Evolutionary conservation across 2,113 vertebrate species (phyloP), one percentile per base, ranked within the genome.

Genomic region (Shinisaurus crocodilurus): DNA sequence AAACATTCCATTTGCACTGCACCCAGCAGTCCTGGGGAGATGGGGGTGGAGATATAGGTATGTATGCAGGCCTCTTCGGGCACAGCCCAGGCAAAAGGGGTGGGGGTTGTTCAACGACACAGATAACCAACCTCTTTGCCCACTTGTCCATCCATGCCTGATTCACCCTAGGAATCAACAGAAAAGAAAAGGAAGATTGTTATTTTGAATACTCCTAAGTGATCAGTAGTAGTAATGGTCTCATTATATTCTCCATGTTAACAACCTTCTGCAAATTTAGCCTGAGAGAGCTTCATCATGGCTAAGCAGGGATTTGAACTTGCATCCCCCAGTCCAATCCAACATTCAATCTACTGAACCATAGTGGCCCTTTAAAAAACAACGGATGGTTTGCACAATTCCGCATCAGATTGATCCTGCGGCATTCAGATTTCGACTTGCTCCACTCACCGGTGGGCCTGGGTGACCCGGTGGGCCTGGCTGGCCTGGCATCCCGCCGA

Each of bases 401-500:
- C 29, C 32, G 48, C 37, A 16, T 29, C 2, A 48, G 40, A 37
- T 34, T 27, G 50, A 54, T 77, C 43, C n/a, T 1, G 3, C 40
- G 63, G 37, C n/a, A 15, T 40, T 2, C 5, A 1, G 20, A 1
- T 15, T 25, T 16, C 23, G 8, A 23, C n/a, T 40, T 1, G 89
- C 27, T 54, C 32, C 85, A 96, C 98, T 97, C 87, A 99, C 99
- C 91, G 98, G 95, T 0, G 95, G 95, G 18, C 99, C 99, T 0
- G 98, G 98, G 95, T 99, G 98, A 83, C 99, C 99, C 0, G 98
- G 98, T 15, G 97, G 90, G 60, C 99, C 99, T 0, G 98, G 98
- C 20, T 98, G 90, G 12, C 98, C 99, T 2, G 93, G 97, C 93
- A 99, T 97, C 57, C 99, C 99, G 25, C 96, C 94, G 54, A 98